Evolutionary conservation across 2,113 vertebrate genomes (phyloP).

Genomic region (Steatornis caripensis): DNA sequence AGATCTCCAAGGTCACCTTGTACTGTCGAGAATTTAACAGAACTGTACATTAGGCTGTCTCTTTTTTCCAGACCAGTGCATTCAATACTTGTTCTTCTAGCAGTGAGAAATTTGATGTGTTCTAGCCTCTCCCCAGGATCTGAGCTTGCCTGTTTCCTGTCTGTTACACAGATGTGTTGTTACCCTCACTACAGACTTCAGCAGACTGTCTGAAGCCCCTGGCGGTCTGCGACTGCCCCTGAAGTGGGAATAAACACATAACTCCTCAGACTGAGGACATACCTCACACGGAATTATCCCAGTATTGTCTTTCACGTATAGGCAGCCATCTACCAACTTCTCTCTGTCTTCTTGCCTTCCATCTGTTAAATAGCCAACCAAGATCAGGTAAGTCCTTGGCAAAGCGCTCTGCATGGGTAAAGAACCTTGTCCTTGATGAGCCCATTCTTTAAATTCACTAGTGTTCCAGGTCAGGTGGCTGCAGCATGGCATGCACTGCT

Average conservation of each 20-base stretch:
- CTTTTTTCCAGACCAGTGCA: neutral
- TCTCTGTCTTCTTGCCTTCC: slow-evolving; percentile 19
- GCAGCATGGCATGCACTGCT: slow-evolving; percentile 75
- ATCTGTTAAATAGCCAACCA: slow-evolving; percentile 78
- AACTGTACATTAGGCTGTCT: neutral
- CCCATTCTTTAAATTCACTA: slow-evolving; percentile 74
- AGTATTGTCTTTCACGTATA: slow-evolving; percentile 72
- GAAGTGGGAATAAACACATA: neutral
- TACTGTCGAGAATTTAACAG: neutral
- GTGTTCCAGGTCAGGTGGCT: slow-evolving; percentile 82
- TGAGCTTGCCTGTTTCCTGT: neutral
- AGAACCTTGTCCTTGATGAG: slow-evolving; percentile 46
- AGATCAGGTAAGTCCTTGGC: slow-evolving; percentile 75
- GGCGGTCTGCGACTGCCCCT: neutral
- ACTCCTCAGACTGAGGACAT: neutral
- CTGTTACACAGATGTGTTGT: neutral
- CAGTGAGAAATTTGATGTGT: neutral
- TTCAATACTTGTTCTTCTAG: neutral
- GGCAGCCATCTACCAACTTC: slow-evolving; percentile 52
- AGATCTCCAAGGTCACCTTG: neutral
- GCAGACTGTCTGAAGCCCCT: neutral
- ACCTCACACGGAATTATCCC: slow-evolving; percentile 79
- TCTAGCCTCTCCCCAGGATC: neutral
- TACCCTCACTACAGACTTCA: neutral
- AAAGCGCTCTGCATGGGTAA: slow-evolving; percentile 42